Evolutionary conservation across 1,140 invertebrate species (phyloP).

Genomic region (Nilaparvata lugens): DNA sequence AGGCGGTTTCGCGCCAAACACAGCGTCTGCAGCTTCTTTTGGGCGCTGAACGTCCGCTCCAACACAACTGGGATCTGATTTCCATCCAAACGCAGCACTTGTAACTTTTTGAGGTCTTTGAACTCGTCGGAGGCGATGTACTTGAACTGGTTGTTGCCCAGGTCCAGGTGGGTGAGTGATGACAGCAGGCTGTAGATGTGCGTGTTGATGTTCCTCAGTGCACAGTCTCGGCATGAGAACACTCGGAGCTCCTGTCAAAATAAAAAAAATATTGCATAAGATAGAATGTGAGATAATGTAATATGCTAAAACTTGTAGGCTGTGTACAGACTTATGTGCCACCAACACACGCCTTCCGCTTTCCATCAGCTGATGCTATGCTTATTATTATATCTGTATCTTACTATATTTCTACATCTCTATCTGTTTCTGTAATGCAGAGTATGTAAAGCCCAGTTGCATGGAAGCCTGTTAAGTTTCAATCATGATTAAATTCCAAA

Average conservation of each 20-base stretch:
- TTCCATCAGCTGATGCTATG: too few relatives aligned
- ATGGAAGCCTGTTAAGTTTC: too few relatives aligned
- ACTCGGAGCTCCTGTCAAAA: constrained; percentile 52
- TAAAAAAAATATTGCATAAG: constrained; percentile 21
- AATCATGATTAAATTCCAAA: too few relatives aligned
- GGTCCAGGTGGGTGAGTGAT: constrained; percentile 56
- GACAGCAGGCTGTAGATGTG: constrained; percentile 63
- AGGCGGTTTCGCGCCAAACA: constrained; percentile 59
- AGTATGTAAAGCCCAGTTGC: too few relatives aligned
- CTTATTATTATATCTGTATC: too few relatives aligned
- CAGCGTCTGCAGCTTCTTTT: constrained; percentile 36
- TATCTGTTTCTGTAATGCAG: too few relatives aligned
- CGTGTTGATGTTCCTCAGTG: constrained; percentile 60
- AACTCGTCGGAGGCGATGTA: constrained; percentile 66
- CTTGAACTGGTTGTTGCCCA: constrained; percentile 67
- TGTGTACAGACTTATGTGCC: too few relatives aligned
- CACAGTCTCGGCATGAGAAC: constrained; percentile 57
- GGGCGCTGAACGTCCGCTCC: constrained; percentile 55
- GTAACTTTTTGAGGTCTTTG: constrained; percentile 53
- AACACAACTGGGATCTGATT: constrained; percentile 65
- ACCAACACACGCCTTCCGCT: too few relatives aligned
- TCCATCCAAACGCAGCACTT: constrained; percentile 58
- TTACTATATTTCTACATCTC: too few relatives aligned
- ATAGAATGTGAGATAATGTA: too few relatives aligned
- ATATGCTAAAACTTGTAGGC: too few relatives aligned